These are phyloP conservation scores for Oscheius sp. DNA, from an alignment of 2,888 invertebrate species.

Conservation along the genomic window DNA sequence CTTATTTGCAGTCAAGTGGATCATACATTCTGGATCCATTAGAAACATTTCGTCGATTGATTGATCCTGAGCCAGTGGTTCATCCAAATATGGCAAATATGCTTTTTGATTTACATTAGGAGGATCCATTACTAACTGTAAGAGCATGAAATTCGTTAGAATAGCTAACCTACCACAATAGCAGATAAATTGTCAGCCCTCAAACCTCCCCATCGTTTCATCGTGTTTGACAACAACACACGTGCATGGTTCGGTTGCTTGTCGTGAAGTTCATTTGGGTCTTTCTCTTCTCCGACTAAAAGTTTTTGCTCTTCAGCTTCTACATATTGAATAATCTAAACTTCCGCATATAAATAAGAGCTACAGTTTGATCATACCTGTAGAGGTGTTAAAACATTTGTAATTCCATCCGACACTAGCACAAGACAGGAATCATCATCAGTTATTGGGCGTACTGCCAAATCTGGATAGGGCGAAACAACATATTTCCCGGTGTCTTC, in stretches of 20 bases:
- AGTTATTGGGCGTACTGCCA: constrained; percentile 79
- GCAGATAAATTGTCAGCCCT: constrained; percentile 96
- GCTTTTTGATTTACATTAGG: constrained; percentile 6
- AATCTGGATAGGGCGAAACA: constrained; percentile 97
- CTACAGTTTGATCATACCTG: constrained; percentile 77
- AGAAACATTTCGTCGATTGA: constrained; percentile 36
- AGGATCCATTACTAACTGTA: constrained; percentile 36
- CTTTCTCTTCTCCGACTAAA: constrained; percentile 27
- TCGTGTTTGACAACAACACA: constrained; percentile 85
- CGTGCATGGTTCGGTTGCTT: constrained; percentile 84
- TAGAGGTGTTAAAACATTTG: constrained; percentile 90
- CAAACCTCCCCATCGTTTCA: constrained; percentile 87
- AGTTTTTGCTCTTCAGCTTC: constrained; percentile 16
- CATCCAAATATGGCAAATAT: constrained; percentile 27
- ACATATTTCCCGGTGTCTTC: constrained; percentile 89
- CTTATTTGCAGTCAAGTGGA: constrained; percentile 3
- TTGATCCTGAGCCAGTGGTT: constrained; percentile 2
- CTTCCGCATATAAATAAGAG: background rate
- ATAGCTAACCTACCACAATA: constrained; percentile 83
- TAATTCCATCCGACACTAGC: constrained; percentile 94
- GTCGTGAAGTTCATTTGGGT: constrained; percentile 11
- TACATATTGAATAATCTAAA: constrained; percentile 18
- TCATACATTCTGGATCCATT: constrained; percentile 37
- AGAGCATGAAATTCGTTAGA: background rate
- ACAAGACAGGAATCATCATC: constrained; percentile 82